Base-by-base conservation (phyloP, 2,113 vertebrate species). In the Erpornis zantholeuca region DNA sequence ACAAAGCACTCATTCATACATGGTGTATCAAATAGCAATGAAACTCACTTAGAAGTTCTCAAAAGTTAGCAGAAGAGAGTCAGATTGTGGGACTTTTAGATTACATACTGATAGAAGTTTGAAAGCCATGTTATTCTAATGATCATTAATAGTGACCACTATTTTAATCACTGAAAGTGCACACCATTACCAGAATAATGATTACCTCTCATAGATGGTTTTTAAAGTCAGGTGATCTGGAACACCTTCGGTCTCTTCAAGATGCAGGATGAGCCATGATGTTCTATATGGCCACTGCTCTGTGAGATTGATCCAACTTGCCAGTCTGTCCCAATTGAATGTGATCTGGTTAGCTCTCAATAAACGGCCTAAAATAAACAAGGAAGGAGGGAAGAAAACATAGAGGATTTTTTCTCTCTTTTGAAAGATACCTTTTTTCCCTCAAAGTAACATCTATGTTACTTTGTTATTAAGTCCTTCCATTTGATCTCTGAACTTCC, bases 231-330 rank as follows among this genome's bases (percentile, higher is more conserved):
- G 97, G 57, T 99, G 99, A 94, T 99, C 99, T 1, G 99, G 98
- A 88, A 99, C 96, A 42, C 98, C 98, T 22, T 99, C 99, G 0
- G 98, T 99, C 96, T 99, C 99, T 94, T 99, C 99, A 95, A 99
- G 96, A 96, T 99, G 99, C 5, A 99, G 91, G 82, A 99, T 99
- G 85, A 99, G 98, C 99, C 99, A 99, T 0, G 99, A 99, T 1
- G 99, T 99, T 49, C 99, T 98, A 79, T 99, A 99, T 0, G 99
- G 99, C 99, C 99, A 99, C 97, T 99, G 99, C 93, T 99, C 99
- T 2, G 99, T 99, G 85, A 99, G 98, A 97, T 99, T 99, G 98
- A 99, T 99, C 99, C 99, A 99, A 12, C 99, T 99, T 3, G 99
- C 99, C 90, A 99, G 98, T 8, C 99, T 98, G 68, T 99, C 99